Evolutionary conservation across 2,797 vertebrate genomes (phyloP).

Genomic region (Cuculus canorus): DNA sequence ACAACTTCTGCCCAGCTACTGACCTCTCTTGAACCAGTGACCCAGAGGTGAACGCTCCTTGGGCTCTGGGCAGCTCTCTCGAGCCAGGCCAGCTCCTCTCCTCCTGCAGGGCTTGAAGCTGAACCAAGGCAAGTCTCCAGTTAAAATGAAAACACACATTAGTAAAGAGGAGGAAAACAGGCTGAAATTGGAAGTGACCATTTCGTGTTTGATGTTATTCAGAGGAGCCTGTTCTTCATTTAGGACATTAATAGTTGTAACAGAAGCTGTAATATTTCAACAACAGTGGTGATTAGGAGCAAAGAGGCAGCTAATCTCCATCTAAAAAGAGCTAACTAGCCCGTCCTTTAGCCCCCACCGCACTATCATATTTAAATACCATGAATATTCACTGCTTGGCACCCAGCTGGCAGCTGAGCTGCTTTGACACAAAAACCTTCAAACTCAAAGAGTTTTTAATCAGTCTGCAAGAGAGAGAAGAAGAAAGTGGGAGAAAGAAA

Average conservation of each 20-base stretch:
- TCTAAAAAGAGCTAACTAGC: conserved; percentile 71
- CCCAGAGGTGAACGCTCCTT: not conserved
- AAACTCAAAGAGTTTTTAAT: conserved; percentile 74
- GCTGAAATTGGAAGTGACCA: conserved; percentile 62
- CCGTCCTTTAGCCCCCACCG: conserved; percentile 37
- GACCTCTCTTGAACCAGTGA: not conserved
- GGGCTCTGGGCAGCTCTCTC: not conserved
- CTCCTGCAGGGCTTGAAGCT: not conserved
- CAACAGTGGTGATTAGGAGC: conserved; percentile 75
- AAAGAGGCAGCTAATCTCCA: conserved; percentile 71
- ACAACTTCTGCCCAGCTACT: not conserved
- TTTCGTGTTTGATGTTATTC: conserved; percentile 59
- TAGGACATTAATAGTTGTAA: conserved; percentile 72
- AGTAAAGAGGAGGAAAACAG: conserved; percentile 7
- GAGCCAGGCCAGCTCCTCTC: not conserved
- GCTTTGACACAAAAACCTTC: conserved; percentile 73
- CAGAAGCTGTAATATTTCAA: conserved; percentile 76
- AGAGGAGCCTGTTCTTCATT: conserved; percentile 65
- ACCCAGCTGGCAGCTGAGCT: conserved; percentile 70
- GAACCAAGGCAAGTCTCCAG: not conserved
- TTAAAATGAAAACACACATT: not conserved
- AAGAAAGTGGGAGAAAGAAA: conserved; percentile 64
- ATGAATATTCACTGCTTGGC: conserved; percentile 70
- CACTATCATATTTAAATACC: conserved; percentile 64
- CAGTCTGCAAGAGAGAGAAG: conserved; percentile 65